Base-by-base conservation (phyloP, 2,888 invertebrate genomes). In the Cosmia pyralina region DNA sequence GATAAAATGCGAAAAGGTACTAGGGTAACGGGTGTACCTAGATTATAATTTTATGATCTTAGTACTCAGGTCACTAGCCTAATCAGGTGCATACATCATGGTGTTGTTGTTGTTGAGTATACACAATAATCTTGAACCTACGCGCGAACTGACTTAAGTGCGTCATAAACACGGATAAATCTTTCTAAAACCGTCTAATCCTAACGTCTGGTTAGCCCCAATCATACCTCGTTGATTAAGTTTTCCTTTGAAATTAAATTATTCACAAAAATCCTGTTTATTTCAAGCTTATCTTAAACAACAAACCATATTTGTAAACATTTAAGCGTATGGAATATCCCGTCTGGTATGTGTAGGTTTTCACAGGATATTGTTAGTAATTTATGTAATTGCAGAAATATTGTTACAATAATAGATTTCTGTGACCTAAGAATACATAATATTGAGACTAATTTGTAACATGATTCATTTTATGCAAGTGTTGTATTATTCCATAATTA, bases 371-470 rank as follows among this genome's bases (percentile, higher is more conserved):
- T 81, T 81, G 64, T 64, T 58, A 58, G 73, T 59, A 66, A 53
- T 69, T 75, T 63, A 71, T 62, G 34, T 38, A 58, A 67, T 63
- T 72, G 44, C 68, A 52, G 64, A 69, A 75, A 77, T 73, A 74
- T 69, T 71, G 28, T 10, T 80, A 52, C 53, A 62, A 50, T 75
- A 72, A 67, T 73, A 80, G 13, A 62, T 19, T 71, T 64, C 17
- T n/a, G 57, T 83, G 81, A 59, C 73, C 69, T 85, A 85, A 82
- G 52, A 72, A 19, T 65, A 13, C n/a, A 79, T 77, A 81, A 78
- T 63, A 41, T 59, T 58, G n/a, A 11, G 22, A 75, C 53, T 28
- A 53, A 2, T 60, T 52, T 4, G 60, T 48, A 34, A 46, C 10
- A 69, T 81, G 70, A 77, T 55, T 77, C 72, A 77, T 65, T 53